phyloP scores from a whole-genome alignment of 2,888 invertebrate genomes.

The Mylabris sibirica region DNA sequence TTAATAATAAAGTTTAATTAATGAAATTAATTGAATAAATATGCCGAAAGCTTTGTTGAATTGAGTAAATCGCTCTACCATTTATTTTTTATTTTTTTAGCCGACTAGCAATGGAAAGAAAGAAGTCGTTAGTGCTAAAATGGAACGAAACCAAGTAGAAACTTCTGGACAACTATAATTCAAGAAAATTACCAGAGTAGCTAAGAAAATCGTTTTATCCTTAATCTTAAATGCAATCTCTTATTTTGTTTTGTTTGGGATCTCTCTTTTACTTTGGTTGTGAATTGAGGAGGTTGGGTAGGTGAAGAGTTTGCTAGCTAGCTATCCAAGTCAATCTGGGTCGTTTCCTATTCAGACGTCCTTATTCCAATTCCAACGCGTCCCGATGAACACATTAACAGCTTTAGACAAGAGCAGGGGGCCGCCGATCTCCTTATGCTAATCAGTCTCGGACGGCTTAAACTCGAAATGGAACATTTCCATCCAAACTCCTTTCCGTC shows the following conservation, averaged over 20 bases:
- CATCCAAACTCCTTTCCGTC: conserved; percentile 32
- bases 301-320: conserved; percentile 18
- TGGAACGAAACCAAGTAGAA: conserved; percentile 45
- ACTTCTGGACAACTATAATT: conserved; percentile 53
- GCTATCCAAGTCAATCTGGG: conserved; percentile 50
- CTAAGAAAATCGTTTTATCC: conserved; percentile 51
- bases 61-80: conserved; percentile 31
- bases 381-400: conserved; percentile 57
- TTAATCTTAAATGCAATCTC: conserved; percentile 56
- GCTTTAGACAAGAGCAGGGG: conserved; percentile 50
- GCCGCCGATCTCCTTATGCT: conserved; percentile 55
- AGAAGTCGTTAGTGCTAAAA: conserved; percentile 31
- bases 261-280: conserved; percentile 30
- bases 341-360: conserved; percentile 42
- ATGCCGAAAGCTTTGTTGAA: conserved; percentile 23
- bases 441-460: conserved; percentile 52
- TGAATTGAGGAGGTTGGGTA: conserved; percentile 3
- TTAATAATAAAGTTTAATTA: conserved; percentile 22
- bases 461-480: conserved; percentile 45
- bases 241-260: conserved; percentile 54
- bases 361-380: conserved; percentile 39
- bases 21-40: conserved; percentile 22
- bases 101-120: neutral
- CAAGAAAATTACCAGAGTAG: conserved; percentile 53
- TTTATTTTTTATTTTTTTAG: neutral